A percentile compares a stretch with the other conserved stretches of the same genome.
phyloP scores from a whole-genome alignment of 1,140 invertebrate species.

The Myzus persicae region DNA sequence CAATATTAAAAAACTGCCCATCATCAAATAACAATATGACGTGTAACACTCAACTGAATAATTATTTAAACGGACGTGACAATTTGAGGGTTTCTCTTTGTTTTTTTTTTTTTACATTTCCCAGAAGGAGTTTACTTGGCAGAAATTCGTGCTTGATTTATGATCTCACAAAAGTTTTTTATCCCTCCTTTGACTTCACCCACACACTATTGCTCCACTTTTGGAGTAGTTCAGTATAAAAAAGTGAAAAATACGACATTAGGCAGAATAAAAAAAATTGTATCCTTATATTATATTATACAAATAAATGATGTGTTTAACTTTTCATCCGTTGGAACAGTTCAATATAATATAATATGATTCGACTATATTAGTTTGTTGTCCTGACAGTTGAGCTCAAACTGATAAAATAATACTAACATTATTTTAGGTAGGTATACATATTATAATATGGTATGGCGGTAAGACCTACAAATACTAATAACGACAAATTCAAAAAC shows the following conservation, averaged over 20 bases:
- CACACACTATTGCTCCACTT: not conserved
- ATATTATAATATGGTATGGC: not conserved
- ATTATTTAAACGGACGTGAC: slow-evolving; percentile 44
- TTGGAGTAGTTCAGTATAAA: slow-evolving; percentile 20
- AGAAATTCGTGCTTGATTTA: slow-evolving; percentile 43
- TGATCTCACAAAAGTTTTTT: slow-evolving; percentile 26
- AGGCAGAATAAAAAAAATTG: not conserved
- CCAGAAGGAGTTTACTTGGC: slow-evolving; percentile 43
- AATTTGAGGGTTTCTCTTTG: slow-evolving; percentile 30
- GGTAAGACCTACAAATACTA: not conserved
- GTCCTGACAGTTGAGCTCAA: not conserved
- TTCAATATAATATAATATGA: not conserved
- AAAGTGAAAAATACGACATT: not conserved
- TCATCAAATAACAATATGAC: not conserved
- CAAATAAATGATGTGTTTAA: not conserved
- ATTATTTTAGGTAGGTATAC: not conserved
- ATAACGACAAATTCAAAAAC: not conserved
- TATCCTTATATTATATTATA: not conserved
- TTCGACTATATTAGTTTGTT: not conserved
- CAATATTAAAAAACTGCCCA: not conserved
- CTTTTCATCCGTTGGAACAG: not conserved
- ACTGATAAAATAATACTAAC: not conserved
- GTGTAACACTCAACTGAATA: slow-evolving; percentile 1
- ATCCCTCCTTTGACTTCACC: slow-evolving; percentile 24
- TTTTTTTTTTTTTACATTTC: slow-evolving; percentile 12